Evolutionary conservation across 2,888 invertebrate species (phyloP), one percentile per base, ranked within the genome.

Genomic region (Petrolisthes manimaculis): DNA sequence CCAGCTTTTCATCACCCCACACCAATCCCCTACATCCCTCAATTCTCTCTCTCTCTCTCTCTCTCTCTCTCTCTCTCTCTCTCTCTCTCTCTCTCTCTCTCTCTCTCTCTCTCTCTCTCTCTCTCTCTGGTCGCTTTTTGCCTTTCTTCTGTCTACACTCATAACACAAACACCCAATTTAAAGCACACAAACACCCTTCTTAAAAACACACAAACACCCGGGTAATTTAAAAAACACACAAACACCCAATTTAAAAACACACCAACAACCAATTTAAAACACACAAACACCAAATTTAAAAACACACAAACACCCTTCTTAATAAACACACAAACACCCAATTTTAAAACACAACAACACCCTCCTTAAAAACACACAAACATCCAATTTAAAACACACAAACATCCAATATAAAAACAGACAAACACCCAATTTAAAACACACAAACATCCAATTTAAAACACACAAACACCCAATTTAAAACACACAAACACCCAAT

Each of bases 21-120:
- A 5, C 8, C n/a, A 5, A n/a, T 74, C n/a, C n/a, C n/a, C 8
- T 74, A 5, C 74, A 8, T n/a, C 21, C 21, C 74, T n/a, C 21
- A 14, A 51, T 53, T 79, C 53, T 79, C 54, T 80, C 56, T 55
- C 56, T 55, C 80, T 77, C 5, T 77, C 37, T 37, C 37, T 77
- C 77, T 53, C 37, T 37, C 37, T 77, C 37, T 77, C 37, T 37
- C 37, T 37, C 14, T 37, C 37, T 37, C 4, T 37, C 37, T 37
- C 51, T 37, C 37, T 37, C 14, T 37, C 37, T 37, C 51, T 77
- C 77, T 5, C 14, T 37, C 37, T 77, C 77, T 53, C 37, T 53
- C 9, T 77, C 74, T 74, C 74, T 21, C 77, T 77, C 37, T 37
- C 4, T 37, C 4, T 53, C n/a, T n/a, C 37, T 80, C 18, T n/a